Percentiles rank a stretch among this genome's conserved stretches.
These are phyloP conservation scores for Anser cygnoides DNA, from an alignment of 2,113 vertebrate genomes.

Conservation along the genomic window DNA sequence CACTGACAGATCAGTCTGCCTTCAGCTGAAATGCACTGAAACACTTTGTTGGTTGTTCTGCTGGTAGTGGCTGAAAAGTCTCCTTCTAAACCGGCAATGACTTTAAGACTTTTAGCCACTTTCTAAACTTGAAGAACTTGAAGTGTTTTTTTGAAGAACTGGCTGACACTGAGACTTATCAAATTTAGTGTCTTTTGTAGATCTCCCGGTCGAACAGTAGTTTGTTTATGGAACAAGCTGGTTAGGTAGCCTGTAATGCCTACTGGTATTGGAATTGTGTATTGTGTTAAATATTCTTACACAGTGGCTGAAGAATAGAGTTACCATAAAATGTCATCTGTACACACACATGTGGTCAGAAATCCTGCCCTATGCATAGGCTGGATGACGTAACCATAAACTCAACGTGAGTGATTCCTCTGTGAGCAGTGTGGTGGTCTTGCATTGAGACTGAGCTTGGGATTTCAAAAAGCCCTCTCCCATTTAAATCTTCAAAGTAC, in stretches of 20 bases:
- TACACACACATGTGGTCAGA: accelerated
- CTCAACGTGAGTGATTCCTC: not conserved
- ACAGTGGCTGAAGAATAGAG: not conserved
- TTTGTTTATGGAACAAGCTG: accelerated
- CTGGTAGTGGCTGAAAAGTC: not conserved
- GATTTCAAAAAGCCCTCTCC: not conserved
- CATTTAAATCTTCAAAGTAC: not conserved
- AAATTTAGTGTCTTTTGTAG: not conserved
- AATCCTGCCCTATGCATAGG: not conserved
- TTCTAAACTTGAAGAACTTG: not conserved
- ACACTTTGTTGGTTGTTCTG: not conserved
- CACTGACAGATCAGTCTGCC: not conserved
- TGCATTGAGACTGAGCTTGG: not conserved
- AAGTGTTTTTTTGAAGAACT: not conserved
- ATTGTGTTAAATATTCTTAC: not conserved
- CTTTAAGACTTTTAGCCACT: not conserved
- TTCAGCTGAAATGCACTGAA: too few species aligned
- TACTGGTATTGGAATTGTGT: not conserved
- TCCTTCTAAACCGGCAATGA: not conserved
- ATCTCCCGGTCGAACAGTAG: not conserved
- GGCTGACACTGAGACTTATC: not conserved
- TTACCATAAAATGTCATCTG: not conserved
- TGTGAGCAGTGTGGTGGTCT: not conserved
- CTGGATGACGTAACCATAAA: not conserved
- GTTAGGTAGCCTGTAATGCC: not conserved